Evolutionary conservation across 2,113 vertebrate species (phyloP), one percentile per base, ranked within the genome.

Genomic region (Amblyornis subalaris): DNA sequence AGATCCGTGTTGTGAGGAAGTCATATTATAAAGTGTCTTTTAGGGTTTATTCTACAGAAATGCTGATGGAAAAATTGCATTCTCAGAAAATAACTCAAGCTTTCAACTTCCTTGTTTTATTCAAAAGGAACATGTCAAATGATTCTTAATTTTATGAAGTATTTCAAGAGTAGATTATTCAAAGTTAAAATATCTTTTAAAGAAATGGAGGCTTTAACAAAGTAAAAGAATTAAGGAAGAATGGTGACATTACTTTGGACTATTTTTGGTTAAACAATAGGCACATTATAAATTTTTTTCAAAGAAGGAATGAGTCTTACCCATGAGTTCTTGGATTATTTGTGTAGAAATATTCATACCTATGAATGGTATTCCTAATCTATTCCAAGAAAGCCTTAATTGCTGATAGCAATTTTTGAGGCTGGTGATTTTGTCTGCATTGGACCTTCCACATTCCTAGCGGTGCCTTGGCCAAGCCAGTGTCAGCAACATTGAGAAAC

Each of bases 71-170:
- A 83, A 96, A 82, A 95, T 82, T 9, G 12, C 42, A 62, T 70
- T 94, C 88, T 94, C 53, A 87, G 73, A 78, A 95, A 85, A 88
- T 26, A 96, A 84, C 73, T 94, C 55, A 92, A 88, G 22, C 22
- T 45, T 91, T 82, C 58, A 33, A 38, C 45, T 83, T 83, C 47
- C 40, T 79, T 29, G 9, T 79, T 92, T 87, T 79, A 79, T 51
- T 87, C 7, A 4, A 85, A 89, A 87, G 19, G 61, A 88, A 10
- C 10, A 9, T 85, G 79, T 92, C 33, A 80, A 93, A 91, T 33
- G 29, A 35, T 66, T 92, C 70, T 89, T 75, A 45, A 47, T 87
- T 95, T 93, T 48, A 64, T 80, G 70, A 89, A 75, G 22, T 48
- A 26, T 50, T 94, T 94, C 20, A 67, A 7, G 23, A 62, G 4